phyloP scores from a whole-genome alignment of 2,888 invertebrate genomes.

The Dendrolimus pini region DNA sequence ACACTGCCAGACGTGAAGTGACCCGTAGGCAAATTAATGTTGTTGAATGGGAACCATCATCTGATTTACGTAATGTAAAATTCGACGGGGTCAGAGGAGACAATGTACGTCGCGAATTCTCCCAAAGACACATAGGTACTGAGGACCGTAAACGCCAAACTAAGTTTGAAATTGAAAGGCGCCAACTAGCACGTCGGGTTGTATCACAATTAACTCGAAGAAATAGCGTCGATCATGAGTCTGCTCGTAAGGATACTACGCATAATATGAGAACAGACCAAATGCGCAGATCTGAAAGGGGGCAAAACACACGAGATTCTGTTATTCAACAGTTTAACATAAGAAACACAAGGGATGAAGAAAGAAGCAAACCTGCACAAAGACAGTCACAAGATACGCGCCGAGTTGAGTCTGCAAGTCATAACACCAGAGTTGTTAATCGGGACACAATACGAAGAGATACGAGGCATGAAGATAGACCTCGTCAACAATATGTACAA shows the following conservation, averaged over 20 bases:
- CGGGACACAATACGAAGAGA: conserved; percentile 7
- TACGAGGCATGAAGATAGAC: conserved; percentile 2
- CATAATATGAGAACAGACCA: too few species aligned
- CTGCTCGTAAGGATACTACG: too few species aligned
- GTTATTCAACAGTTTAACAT: too few species aligned
- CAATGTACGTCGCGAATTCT: background rate
- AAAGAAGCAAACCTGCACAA: too few species aligned
- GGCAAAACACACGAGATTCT: too few species aligned
- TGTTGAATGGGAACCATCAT: background rate
- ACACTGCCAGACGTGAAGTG: background rate
- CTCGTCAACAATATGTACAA: background rate
- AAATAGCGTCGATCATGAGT: too few species aligned
- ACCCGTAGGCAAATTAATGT: background rate
- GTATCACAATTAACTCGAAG: too few species aligned
- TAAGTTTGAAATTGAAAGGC: too few species aligned
- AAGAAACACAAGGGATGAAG: too few species aligned
- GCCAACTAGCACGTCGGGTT: too few species aligned
- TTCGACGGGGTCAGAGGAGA: background rate
- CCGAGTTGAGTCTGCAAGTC: background rate
- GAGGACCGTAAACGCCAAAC: background rate
- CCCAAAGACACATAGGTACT: background rate
- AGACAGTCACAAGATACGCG: too few species aligned
- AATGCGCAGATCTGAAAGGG: too few species aligned
- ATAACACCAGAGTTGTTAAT: conserved; percentile 4
- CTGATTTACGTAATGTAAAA: background rate